Conservation (phyloP, 2,797 vertebrate genomes). For the Malacoctenus gilli region DNA sequence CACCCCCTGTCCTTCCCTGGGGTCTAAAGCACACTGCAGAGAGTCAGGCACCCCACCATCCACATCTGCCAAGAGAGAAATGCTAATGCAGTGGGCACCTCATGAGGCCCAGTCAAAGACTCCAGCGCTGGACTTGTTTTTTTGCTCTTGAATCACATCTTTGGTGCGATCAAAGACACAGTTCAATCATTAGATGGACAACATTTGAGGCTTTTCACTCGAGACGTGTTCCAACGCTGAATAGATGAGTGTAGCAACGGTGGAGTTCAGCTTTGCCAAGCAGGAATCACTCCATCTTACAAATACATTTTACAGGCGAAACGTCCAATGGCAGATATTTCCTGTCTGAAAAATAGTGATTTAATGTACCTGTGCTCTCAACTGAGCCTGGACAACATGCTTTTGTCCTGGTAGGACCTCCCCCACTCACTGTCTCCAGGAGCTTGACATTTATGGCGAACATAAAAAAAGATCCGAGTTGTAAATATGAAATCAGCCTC, state of each 20-base stretch:
- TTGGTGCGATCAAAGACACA: constrained; percentile 49
- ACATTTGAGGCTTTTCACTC: constrained; percentile 40
- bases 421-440: constrained; percentile 74
- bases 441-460: constrained; percentile 77
- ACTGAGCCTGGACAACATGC: constrained; percentile 74
- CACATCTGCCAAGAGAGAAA: constrained; percentile 70
- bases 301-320: constrained; percentile 77
- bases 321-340: constrained; percentile 76
- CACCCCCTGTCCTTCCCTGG: constrained; percentile 12
- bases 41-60: constrained; percentile 52
- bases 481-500: constrained; percentile 72
- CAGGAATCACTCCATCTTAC: constrained; percentile 76
- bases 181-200: constrained; percentile 48
- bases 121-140: constrained; percentile 62
- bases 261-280: constrained; percentile 53
- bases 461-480: constrained; percentile 56
- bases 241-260: constrained; percentile 51
- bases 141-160: constrained; percentile 57
- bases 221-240: constrained; percentile 36
- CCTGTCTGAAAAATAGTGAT: constrained; percentile 79
- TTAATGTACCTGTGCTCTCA: constrained; percentile 72
- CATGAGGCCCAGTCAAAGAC: constrained; percentile 62
- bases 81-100: constrained; percentile 67
- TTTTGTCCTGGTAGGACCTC: constrained; percentile 77
- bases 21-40: constrained; percentile 60